Evolutionary conservation across 2,797 vertebrate genomes (phyloP), one percentile per base, ranked within the genome.

Genomic region (Coregonus sp.): DNA sequence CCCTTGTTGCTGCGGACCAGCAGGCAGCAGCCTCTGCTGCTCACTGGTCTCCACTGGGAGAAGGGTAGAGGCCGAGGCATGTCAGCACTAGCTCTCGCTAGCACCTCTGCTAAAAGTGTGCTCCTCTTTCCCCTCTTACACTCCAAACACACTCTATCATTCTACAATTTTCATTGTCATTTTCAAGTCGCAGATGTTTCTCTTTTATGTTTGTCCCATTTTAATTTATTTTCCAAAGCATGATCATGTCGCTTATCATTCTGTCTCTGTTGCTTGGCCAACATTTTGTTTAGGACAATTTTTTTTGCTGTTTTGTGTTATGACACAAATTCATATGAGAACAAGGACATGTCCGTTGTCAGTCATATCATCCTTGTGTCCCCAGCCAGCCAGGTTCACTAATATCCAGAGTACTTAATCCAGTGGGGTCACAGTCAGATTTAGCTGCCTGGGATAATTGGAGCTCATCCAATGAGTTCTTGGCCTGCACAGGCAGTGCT

Each of bases 401-500:
- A 12, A 25, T 40, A 40, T 63, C 20, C 25, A 40, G 14, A 31
- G 14, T 61, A 51, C 14, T 25, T 50, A 76, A 29, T 75, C 78
- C 81, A 65, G 16, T 75, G 78, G 66, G 9, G 35, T 59, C 33
- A 16, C 31, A 68, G 66, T 33, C 40, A 14, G 76, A 85, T 89
- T 90, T 88, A 89, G 73, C 31, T 16, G 15, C 84, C 18, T 0
- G 75, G 80, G 79, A 81, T 91, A 90, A 92, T 90, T 91, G 88
- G 89, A 90, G 88, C 75, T 75, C 47, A 74, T 80, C 89, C 89
- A 91, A 80, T 90, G 77, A 84, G 40, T 2, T 47, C 40, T 47
- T 47, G 40, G 40, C 40, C 40, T 47, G 40, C 2, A 9, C 40
- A 47, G 40, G 74, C 29, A 72, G 75, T 66, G 71, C 5, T 61